These are phyloP conservation scores for Hanleya hanleyi DNA, from an alignment of 2,888 invertebrate species.

Conservation along the genomic window DNA sequence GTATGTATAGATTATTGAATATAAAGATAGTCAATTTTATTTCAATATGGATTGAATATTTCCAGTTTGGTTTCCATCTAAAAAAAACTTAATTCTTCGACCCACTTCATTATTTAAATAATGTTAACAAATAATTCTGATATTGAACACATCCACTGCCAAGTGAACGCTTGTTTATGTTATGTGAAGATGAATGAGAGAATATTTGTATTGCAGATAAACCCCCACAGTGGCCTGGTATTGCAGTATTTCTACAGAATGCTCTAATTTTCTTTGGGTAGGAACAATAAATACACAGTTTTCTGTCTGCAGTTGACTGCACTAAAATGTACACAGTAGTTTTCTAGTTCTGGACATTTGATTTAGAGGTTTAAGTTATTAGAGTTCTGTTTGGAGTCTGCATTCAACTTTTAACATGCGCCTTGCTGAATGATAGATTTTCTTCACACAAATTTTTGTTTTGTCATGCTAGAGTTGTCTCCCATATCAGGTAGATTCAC, in stretches of 20 bases:
- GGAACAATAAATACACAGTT: neutral
- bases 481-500: neutral
- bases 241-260: slow-evolving; percentile 94
- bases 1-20: no score
- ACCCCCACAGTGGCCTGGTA: slow-evolving; percentile 79
- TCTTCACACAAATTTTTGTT: slow-evolving; percentile 13
- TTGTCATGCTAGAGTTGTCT: neutral
- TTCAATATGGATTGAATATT: no score
- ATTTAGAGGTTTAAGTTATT: neutral
- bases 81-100: no score
- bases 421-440: slow-evolving; percentile 8
- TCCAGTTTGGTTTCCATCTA: no score
- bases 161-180: no score
- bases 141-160: no score
- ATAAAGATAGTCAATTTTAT: no score
- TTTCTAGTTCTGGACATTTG: neutral
- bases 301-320: neutral
- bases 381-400: neutral
- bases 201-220: slow-evolving; percentile 46
- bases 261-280: slow-evolving; percentile 87
- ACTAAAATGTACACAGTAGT: neutral
- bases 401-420: neutral
- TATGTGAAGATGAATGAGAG: no score
- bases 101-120: no score
- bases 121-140: no score